Conservation (phyloP, 2,797 vertebrate genomes). For the Catamblyrhynchus diadema region DNA sequence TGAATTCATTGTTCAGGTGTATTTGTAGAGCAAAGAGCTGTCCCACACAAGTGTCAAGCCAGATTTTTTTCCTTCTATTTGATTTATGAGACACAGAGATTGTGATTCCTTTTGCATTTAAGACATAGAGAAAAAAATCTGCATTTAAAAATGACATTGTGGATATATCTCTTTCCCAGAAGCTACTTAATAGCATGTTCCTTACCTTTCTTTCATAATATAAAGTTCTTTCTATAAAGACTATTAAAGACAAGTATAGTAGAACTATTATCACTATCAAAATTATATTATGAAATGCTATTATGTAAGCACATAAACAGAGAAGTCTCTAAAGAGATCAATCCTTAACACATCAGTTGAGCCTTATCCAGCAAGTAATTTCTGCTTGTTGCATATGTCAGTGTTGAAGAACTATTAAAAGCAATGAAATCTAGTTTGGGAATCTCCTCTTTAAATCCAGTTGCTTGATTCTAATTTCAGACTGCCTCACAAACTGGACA, state of each 20-base stretch:
- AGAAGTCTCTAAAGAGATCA: neutral
- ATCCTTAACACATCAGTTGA: neutral
- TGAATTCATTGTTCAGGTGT: constrained; percentile 8
- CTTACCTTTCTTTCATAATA: neutral
- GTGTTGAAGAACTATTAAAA: neutral
- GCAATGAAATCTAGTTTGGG: neutral
- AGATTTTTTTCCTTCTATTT: neutral
- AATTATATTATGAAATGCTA: neutral
- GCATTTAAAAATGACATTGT: neutral
- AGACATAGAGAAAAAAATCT: neutral
- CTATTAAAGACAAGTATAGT: neutral
- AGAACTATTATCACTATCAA: neutral
- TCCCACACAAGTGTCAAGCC: neutral
- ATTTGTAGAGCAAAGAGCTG: constrained; percentile 6
- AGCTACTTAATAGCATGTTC: neutral
- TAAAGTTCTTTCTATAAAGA: neutral
- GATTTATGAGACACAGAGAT: neutral
- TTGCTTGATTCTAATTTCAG: neutral
- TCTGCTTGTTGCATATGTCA: neutral
- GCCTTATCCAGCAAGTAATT: neutral
- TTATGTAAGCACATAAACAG: neutral
- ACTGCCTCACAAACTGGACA: neutral
- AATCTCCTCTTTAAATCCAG: neutral
- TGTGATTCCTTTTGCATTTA: neutral
- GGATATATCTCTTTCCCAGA: neutral